Evolutionary conservation across 2,888 invertebrate genomes (phyloP), one percentile per base, ranked within the genome.

Genomic region (Orthosia incerta): DNA sequence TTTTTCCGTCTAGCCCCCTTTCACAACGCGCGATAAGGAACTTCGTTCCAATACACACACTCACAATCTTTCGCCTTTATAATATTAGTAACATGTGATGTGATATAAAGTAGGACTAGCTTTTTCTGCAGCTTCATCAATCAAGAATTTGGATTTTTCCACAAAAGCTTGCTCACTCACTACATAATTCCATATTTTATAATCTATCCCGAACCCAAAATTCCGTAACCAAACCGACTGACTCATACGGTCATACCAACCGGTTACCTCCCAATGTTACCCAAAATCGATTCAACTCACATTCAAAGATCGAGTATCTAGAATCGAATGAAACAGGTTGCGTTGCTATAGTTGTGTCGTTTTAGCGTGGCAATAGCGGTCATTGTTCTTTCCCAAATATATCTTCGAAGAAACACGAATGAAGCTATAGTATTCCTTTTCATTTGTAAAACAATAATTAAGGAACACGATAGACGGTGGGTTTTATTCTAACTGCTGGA

Each of bases 241-340:
- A 74, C 18, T 74, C 64, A 65, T 39, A n/a, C 13, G 71, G 18
- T 71, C 61, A 65, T 39, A n/a, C 18, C 48, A 71, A 65, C 53
- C 76, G 76, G 65, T 69, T 62, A 23, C 39, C 18, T 65, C 65
- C 62, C 31, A 31, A 67, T 26, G 59, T 60, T 51, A 64, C 57
- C 65, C 53, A 45, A 83, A 80, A 80, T 60, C 59, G 39, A 81
- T 63, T 56, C 65, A 48, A 57, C 59, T 63, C 46, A 60, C 56
- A 81, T 56, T 57, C 56, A 71, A 71, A 75, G 65, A n/a, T 9
- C 15, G n/a, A 59, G 39, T 59, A 59, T 18, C n/a, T 59, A 74
- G 76, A 74, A 60, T 51, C 13, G 69, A 66, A 66, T 51, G 31
- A 62, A 74, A 67, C 80, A 59, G 80, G 64, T 67, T 67, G 39